Evolutionary conservation across 2,797 vertebrate species (phyloP).

Genomic region (Chanos chanos): DNA sequence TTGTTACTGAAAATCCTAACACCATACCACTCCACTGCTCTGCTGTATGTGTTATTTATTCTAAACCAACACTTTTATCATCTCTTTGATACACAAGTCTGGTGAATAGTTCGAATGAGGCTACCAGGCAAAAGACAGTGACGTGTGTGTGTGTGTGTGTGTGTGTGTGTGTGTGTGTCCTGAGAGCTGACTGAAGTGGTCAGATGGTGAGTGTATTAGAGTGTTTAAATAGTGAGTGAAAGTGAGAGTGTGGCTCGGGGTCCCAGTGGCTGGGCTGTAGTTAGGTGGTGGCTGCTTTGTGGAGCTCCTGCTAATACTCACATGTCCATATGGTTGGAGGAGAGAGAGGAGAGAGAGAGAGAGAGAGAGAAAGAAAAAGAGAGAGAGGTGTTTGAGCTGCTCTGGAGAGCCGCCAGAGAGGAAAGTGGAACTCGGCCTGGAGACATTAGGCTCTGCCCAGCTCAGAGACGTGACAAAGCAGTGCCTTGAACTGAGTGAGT

Average conservation of each 20-base stretch:
- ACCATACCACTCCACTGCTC: too few relatives aligned
- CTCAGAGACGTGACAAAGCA: constrained; percentile 17
- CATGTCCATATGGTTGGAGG: constrained; percentile 34
- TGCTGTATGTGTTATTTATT: too few relatives aligned
- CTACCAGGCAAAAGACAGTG: neutral
- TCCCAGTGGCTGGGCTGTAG: constrained; percentile 26
- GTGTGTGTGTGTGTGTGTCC: neutral
- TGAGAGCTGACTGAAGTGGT: neutral
- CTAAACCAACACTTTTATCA: too few relatives aligned
- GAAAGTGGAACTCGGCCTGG: constrained; percentile 18
- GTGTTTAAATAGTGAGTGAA: neutral
- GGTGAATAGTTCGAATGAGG: neutral
- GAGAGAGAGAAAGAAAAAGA: constrained; percentile 41
- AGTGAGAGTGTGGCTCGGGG: neutral
- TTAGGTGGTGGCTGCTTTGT: constrained; percentile 11
- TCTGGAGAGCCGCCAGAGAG: constrained; percentile 55
- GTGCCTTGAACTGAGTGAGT: constrained; percentile 11
- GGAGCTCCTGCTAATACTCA: constrained; percentile 19
- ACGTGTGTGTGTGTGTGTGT: neutral
- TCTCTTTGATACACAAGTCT: too few relatives aligned
- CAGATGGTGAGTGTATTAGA: constrained; percentile 24
- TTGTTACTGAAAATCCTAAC: too few relatives aligned
- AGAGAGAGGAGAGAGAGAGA: constrained; percentile 1
- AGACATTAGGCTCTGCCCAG: constrained; percentile 15
- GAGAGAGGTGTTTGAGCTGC: constrained; percentile 46